Percentiles rank a stretch among this genome's conserved stretches.
phyloP scores from a whole-genome alignment of 2,113 vertebrate genomes.

The Sapayoa aenigma region DNA sequence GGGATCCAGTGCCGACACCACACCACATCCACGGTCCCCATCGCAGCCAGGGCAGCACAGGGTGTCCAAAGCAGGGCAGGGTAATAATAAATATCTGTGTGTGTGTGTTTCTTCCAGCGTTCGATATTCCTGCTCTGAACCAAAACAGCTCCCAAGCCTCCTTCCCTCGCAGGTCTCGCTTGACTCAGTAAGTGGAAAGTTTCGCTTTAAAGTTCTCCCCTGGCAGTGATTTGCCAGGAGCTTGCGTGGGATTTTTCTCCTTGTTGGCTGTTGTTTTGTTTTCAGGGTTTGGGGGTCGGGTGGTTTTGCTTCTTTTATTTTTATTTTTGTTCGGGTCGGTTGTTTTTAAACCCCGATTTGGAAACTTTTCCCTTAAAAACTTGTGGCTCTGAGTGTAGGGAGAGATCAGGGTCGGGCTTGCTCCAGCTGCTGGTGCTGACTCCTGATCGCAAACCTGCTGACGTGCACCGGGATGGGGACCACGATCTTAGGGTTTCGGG shows the following conservation, averaged over 20 bases:
- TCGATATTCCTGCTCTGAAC: slow-evolving; percentile 3
- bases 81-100: slow-evolving; percentile 60
- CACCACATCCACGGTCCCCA: slow-evolving; percentile 49
- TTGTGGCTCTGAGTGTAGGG: neutral
- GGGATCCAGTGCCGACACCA: neutral
- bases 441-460: slow-evolving; percentile 95
- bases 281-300: neutral
- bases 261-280: neutral
- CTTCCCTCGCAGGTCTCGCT: neutral
- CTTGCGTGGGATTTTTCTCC: neutral
- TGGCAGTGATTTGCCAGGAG: neutral
- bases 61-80: slow-evolving; percentile 52
- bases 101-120: slow-evolving; percentile 18
- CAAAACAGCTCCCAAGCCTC: neutral
- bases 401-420: slow-evolving; percentile 87
- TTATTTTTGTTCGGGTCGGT: neutral
- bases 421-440: slow-evolving; percentile 98
- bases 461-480: slow-evolving; percentile 98
- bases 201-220: neutral
- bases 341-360: neutral
- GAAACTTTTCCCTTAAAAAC: slow-evolving; percentile 4
- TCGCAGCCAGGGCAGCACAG: slow-evolving; percentile 32
- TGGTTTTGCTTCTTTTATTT: no score
- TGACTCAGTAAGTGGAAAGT: neutral
- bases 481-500: slow-evolving; percentile 96